A percentile compares a stretch with the other conserved stretches of the same genome.
Evolutionary conservation across 1,140 invertebrate species (phyloP).

Genomic region (Drosophila lacteicornis): DNA sequence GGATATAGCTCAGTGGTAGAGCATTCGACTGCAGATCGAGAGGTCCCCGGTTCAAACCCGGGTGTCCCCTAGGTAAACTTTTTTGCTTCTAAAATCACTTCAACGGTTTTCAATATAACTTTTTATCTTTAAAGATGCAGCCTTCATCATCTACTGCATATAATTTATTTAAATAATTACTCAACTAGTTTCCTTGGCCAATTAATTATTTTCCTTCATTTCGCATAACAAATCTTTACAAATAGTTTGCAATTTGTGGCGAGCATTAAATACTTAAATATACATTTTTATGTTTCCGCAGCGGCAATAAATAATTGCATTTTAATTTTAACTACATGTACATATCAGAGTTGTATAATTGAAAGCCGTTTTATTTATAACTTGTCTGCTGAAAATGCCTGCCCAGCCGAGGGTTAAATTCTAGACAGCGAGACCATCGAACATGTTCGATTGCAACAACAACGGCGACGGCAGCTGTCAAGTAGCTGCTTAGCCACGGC

Average conservation of each 20-base stretch:
- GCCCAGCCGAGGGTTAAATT: slow-evolving; percentile 24
- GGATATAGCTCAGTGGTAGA: slow-evolving; percentile 97
- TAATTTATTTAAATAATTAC: neutral
- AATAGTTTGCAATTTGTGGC: slow-evolving; percentile 7
- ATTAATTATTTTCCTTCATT: neutral
- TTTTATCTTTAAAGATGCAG: neutral
- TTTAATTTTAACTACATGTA: slow-evolving; percentile 2
- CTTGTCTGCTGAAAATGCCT: neutral
- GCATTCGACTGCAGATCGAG: slow-evolving; percentile 97
- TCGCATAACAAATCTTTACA: neutral
- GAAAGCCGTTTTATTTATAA: slow-evolving; percentile 12
- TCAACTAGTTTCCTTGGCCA: neutral
- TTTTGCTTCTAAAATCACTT: neutral
- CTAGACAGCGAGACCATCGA: neutral
- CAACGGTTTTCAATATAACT: neutral
- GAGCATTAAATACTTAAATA: neutral
- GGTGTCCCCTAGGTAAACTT: slow-evolving; percentile 90
- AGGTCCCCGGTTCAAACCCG: slow-evolving; percentile 97
- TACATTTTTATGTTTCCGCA: slow-evolving; percentile 13
- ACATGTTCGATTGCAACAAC: slow-evolving; percentile 14
- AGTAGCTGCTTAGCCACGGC: neutral
- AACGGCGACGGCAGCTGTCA: neutral
- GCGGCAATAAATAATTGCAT: slow-evolving; percentile 1
- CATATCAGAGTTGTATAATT: slow-evolving; percentile 15
- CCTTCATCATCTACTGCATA: neutral